Percentiles rank a stretch among this genome's conserved stretches.
These are phyloP conservation scores for Thymallus thymallus DNA, from an alignment of 2,113 vertebrate genomes.

Conservation along the genomic window DNA sequence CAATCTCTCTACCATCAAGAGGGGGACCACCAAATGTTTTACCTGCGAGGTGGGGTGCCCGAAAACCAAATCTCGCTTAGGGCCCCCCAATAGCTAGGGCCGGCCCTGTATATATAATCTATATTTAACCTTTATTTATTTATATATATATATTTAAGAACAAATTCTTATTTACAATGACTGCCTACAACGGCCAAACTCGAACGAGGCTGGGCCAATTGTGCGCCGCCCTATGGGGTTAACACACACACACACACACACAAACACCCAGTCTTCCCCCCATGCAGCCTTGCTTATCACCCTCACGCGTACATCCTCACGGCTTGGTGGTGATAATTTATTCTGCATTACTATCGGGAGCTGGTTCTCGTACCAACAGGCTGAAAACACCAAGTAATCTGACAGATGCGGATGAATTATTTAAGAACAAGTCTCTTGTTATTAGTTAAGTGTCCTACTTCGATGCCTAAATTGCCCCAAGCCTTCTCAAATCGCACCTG, in stretches of 20 bases:
- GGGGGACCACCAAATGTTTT: too few species aligned
- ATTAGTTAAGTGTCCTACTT: conserved; percentile 63
- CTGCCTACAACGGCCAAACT: too few species aligned
- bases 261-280: conserved; percentile 8
- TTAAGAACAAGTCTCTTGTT: conserved; percentile 66
- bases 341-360: conserved; percentile 61
- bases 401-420: conserved; percentile 71
- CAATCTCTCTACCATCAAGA: too few species aligned
- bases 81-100: too few species aligned
- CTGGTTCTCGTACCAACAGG: conserved; percentile 27
- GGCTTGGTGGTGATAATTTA: conserved; percentile 45
- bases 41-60: too few species aligned
- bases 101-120: too few species aligned
- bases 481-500: conserved; percentile 29
- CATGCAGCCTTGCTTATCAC: conserved; percentile 2
- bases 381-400: conserved; percentile 62
- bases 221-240: too few species aligned
- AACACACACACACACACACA: background rate
- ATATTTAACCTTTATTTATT: too few species aligned
- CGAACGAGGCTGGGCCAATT: too few species aligned
- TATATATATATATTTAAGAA: too few species aligned
- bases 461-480: conserved; percentile 22
- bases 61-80: too few species aligned
- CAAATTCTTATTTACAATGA: too few species aligned
- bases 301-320: conserved; percentile 35